Percentiles rank a stretch among this genome's conserved stretches.
phyloP scores from a whole-genome alignment of 1,140 invertebrate genomes.

The Bombus terrestris region DNA sequence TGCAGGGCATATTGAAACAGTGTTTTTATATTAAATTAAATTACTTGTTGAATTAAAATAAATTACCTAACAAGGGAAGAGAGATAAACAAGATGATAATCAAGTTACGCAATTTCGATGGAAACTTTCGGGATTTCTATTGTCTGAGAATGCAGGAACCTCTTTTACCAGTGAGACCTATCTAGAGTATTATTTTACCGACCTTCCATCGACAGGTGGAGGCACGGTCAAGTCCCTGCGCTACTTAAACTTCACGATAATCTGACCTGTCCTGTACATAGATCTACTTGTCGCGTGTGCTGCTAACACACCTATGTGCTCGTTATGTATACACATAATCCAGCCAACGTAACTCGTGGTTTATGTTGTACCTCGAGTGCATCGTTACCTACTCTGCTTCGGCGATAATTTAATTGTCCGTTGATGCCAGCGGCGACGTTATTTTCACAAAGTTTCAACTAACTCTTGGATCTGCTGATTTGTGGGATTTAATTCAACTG shows the following conservation, averaged over 20 bases:
- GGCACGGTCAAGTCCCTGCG: slow-evolving; percentile 32
- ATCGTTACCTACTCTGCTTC: slow-evolving; percentile 64
- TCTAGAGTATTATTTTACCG: background rate
- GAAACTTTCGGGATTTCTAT: background rate
- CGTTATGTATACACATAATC: slow-evolving; percentile 63
- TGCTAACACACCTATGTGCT: slow-evolving; percentile 44
- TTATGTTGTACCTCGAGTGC: slow-evolving; percentile 68
- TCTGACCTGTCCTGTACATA: slow-evolving; percentile 26
- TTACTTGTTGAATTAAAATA: slow-evolving; percentile 8
- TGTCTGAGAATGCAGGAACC: background rate
- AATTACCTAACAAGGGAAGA: background rate
- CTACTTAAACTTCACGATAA: background rate
- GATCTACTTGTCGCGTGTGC: slow-evolving; percentile 22
- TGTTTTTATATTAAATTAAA: background rate
- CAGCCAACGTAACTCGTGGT: slow-evolving; percentile 57
- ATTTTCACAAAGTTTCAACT: slow-evolving; percentile 64
- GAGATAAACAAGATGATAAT: background rate
- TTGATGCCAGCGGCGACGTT: slow-evolving; percentile 56
- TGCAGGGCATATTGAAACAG: background rate
- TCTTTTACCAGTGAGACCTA: slow-evolving; percentile 26
- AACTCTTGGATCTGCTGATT: slow-evolving; percentile 45
- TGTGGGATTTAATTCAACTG: slow-evolving; percentile 21
- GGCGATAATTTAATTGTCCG: slow-evolving; percentile 69
- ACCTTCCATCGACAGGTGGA: slow-evolving; percentile 51
- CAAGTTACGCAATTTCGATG: background rate